Percentiles rank a stretch among this genome's conserved stretches.
phyloP scores from a whole-genome alignment of 2,797 vertebrate species.

The Hapalemur alaotrensis region DNA sequence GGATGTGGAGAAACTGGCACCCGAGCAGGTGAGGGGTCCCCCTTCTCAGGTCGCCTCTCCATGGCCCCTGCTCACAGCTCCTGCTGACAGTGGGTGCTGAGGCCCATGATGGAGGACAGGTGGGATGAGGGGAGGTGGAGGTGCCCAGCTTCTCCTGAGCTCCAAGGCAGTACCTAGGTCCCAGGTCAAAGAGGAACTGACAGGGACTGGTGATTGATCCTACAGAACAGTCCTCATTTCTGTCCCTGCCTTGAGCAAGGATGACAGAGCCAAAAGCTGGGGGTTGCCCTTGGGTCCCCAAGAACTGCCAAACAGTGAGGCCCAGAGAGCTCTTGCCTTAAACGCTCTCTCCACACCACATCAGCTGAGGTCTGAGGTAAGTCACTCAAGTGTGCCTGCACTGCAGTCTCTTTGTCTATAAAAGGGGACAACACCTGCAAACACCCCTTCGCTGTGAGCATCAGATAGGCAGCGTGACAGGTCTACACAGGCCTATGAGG shows the following conservation, averaged over 20 bases:
- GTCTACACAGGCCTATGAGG: neutral
- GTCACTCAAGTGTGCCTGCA: neutral
- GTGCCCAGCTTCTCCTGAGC: neutral
- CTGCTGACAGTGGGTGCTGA: neutral
- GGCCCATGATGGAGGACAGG: neutral
- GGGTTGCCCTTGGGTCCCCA: neutral
- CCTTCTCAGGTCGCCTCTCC: neutral
- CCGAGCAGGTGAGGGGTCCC: neutral
- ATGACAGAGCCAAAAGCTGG: neutral
- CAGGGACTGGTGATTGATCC: fast-evolving
- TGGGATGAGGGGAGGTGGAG: no score
- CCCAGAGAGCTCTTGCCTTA: neutral
- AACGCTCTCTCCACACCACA: neutral
- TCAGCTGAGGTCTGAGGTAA: neutral
- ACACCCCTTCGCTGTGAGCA: neutral
- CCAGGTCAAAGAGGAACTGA: neutral
- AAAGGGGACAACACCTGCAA: neutral
- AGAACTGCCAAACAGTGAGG: neutral
- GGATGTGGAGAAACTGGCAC: neutral
- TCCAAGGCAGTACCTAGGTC: neutral
- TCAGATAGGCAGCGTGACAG: neutral
- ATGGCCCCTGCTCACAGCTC: neutral
- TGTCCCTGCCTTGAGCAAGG: neutral
- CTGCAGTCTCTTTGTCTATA: neutral
- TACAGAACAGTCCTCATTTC: neutral